phyloP scores from a whole-genome alignment of 2,113 vertebrate genomes.

The Copsychus sechellarum region DNA sequence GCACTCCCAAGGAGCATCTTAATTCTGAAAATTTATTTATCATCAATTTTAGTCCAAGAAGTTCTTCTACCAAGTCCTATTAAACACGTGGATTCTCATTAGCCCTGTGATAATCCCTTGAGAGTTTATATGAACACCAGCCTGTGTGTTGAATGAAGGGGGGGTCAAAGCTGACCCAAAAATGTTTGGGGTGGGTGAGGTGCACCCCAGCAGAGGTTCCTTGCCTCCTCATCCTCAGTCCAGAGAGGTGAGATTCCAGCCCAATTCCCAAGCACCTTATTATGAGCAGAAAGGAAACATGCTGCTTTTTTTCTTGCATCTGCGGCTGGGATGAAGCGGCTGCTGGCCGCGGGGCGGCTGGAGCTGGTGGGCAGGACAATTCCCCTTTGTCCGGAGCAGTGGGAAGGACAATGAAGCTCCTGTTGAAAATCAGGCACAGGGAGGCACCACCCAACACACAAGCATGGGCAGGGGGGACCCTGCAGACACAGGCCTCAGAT shows the following conservation, averaged over 20 bases:
- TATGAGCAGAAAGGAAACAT: background rate
- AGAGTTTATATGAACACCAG: background rate
- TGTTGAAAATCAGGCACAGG: conserved; percentile 33
- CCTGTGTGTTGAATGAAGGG: rapidly evolving
- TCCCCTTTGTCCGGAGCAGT: background rate
- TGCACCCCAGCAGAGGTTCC: rapidly evolving
- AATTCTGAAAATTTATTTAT: background rate
- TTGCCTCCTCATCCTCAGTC: background rate
- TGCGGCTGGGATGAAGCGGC: rapidly evolving
- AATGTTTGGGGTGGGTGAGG: rapidly evolving
- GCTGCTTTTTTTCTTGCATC: background rate
- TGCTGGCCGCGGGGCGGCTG: background rate
- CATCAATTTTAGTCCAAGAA: background rate
- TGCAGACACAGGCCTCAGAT: background rate
- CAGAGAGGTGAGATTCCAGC: background rate
- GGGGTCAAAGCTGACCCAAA: background rate
- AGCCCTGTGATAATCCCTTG: background rate
- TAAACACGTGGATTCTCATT: background rate
- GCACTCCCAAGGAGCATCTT: background rate
- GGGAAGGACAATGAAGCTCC: background rate
- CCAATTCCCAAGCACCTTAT: rapidly evolving
- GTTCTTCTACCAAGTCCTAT: background rate
- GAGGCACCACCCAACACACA: background rate
- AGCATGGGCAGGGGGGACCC: background rate
- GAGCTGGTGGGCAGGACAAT: conserved; percentile 26